Evolutionary conservation across 2,888 invertebrate genomes (phyloP).

Genomic region (Heliconius erato): DNA sequence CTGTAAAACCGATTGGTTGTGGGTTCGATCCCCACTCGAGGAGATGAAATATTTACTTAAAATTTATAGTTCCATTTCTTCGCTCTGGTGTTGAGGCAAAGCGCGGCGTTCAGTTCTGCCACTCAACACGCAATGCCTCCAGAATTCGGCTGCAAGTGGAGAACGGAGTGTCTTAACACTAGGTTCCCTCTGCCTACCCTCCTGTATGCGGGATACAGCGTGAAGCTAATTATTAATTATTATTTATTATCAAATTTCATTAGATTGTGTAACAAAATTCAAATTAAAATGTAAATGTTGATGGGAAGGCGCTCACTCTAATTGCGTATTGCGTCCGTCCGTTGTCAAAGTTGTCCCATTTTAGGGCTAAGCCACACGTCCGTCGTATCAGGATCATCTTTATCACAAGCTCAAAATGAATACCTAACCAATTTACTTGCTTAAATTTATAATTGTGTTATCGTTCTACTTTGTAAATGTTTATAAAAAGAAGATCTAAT

Average conservation of each 20-base stretch:
- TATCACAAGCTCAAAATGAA: constrained; percentile 7
- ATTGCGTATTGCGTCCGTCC: constrained; percentile 76
- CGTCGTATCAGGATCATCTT: constrained; percentile 56
- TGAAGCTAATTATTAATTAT: too few species aligned
- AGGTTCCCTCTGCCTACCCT: too few species aligned
- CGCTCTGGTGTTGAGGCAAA: too few species aligned
- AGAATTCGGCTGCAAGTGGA: too few species aligned
- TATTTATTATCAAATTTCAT: constrained; percentile 71
- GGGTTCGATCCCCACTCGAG: too few species aligned
- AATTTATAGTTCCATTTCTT: too few species aligned
- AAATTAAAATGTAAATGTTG: constrained; percentile 86
- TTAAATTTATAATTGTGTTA: background rate
- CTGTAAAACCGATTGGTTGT: too few species aligned
- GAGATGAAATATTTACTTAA: too few species aligned
- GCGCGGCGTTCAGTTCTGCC: too few species aligned
- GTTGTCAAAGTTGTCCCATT: constrained; percentile 65
- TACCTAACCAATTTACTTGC: background rate
- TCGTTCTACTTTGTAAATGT: background rate
- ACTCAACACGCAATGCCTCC: too few species aligned
- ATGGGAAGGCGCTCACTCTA: constrained; percentile 74
- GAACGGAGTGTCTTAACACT: too few species aligned
- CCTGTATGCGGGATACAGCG: too few species aligned
- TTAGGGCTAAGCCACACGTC: constrained; percentile 53
- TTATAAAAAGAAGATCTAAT: background rate
- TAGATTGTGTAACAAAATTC: constrained; percentile 79